Base-by-base conservation (phyloP, 2,888 invertebrate species). In the Congeria kusceri region DNA sequence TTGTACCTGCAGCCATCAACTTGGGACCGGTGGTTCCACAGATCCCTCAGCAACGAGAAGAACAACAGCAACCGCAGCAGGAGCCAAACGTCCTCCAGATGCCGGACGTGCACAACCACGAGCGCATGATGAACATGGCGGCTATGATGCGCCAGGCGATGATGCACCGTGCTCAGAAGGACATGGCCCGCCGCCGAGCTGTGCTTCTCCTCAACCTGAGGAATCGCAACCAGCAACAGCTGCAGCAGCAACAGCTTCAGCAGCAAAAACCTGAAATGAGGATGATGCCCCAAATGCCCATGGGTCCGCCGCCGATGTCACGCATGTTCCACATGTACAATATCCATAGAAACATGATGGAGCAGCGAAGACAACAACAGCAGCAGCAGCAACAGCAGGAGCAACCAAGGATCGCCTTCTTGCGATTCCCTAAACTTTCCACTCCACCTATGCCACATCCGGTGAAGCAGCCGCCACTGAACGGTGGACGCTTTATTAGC, bases 81-180 rank as follows among this genome's bases (percentile, higher is more conserved):
- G 25, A 53, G 53, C 53, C 53, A n/a, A n/a, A n/a, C n/a, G n/a
- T n/a, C n/a, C n/a, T n/a, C 1, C 53, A 53, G 53, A 53, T 53
- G 53, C 53, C 20, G 3, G 13, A 11, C 39, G 9, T 62, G 44
- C 32, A 23, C 27, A 71, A 27, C 29, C 62, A 71, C 39, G 63
- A 49, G 11, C 32, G 64, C 15, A 69, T 75, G 63, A 76, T 79
- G 74, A 27, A 70, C 13, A 73, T 79, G 58, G 83, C 79, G 2
- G 57, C 83, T 4, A 65, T 53, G 11, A 66, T 83, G 70, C 39
- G 77, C 27, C 58, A 71, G 27, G 62, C 72, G 1, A 83, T 83
- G 83, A 59, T 32, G 59, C 53, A 66, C 66, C 56, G 61, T 61
- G 74, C 74, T 4, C 69, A 67, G 46, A 27, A 79, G n/a, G 64